Conservation (phyloP, 1,140 invertebrate genomes). For the Trichonephila clavata region DNA sequence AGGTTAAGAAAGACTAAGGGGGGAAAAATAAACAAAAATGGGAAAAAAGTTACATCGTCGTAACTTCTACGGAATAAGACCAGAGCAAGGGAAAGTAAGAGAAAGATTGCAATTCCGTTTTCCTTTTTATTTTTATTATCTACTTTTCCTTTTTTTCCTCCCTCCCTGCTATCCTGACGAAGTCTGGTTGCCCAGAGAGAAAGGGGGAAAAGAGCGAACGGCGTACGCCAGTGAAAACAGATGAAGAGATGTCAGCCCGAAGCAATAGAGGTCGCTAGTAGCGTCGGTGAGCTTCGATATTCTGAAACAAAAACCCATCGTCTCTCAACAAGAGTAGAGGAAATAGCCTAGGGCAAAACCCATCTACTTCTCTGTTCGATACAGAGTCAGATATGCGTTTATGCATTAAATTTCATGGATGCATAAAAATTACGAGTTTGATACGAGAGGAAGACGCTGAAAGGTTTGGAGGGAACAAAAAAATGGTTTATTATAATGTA, state of each 20-base stretch:
- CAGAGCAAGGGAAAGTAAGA: slow-evolving; percentile 1
- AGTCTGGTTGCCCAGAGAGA: not conserved
- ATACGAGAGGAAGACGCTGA: too few relatives aligned
- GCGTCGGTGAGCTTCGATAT: slow-evolving; percentile 20
- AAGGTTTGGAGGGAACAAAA: not conserved
- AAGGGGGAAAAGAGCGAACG: not conserved
- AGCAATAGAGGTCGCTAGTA: slow-evolving; percentile 55
- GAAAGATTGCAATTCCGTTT: slow-evolving; percentile 37
- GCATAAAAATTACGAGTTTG: slow-evolving; percentile 49
- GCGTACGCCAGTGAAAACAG: slow-evolving; percentile 39
- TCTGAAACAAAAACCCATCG: slow-evolving; percentile 44
- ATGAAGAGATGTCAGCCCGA: slow-evolving; percentile 56
- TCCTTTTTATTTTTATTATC: slow-evolving; percentile 1
- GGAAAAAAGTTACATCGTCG: not conserved
- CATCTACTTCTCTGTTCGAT: slow-evolving; percentile 26
- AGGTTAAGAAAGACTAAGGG: not conserved
- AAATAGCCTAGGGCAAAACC: slow-evolving; percentile 41
- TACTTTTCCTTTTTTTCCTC: not conserved
- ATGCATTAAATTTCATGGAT: slow-evolving; percentile 65
- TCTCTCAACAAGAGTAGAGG: not conserved
- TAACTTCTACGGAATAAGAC: slow-evolving; percentile 15
- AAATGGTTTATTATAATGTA: not conserved
- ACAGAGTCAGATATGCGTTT: slow-evolving; percentile 17
- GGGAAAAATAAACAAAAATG: too few relatives aligned
- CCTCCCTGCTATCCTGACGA: not conserved